Evolutionary conservation across 2,113 vertebrate species (phyloP), one percentile per base, ranked within the genome.

Genomic region (Himantopus leucocephalus): DNA sequence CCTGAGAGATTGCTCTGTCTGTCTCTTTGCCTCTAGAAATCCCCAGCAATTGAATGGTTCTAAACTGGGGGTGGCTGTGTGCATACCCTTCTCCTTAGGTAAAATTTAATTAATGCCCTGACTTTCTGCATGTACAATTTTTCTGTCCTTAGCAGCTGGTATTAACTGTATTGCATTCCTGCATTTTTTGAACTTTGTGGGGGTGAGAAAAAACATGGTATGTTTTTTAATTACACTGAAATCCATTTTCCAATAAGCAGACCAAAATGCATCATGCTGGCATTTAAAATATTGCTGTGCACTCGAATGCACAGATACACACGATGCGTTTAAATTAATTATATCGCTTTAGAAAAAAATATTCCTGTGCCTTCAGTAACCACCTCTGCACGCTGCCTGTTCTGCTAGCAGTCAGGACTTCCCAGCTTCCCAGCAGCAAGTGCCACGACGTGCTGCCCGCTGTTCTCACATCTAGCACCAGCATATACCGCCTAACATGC

Each of bases 401-500:
- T 95, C 80, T 90, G 59, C 63, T 79, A 90, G 66, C 86, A 85
- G 47, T 71, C 70, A 87, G 92, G 95, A 76, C 80, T 94, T 95
- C 83, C 73, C 64, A 93, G 81, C 41, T 71, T 85, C 82, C 56
- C 89, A 88, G 87, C 71, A 95, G 84, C 74, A 91, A 95, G 58
- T 81, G 80, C 66, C 84, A 92, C 41, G 92, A 95, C 7, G 48
- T 37, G 89, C 77, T 94, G 95, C 94, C 91, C 8, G 11, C 91
- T 95, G 92, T 92, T 95, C 89, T 95, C 91, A 84, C 86, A 94
- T 76, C 89, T 75, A 92, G 74, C 86, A 95, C 64, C 91, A 79
- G 77, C 74, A 76, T n/a, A 89, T 29, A 70, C n/a, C 1, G 26
- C 92, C 81, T 59, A 90, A 82, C 84, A 50, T 58, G 86, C 77